Percentiles rank a stretch among this genome's conserved stretches.
Conservation (phyloP, 2,888 invertebrate genomes). For the Pseudoips prasinana region DNA sequence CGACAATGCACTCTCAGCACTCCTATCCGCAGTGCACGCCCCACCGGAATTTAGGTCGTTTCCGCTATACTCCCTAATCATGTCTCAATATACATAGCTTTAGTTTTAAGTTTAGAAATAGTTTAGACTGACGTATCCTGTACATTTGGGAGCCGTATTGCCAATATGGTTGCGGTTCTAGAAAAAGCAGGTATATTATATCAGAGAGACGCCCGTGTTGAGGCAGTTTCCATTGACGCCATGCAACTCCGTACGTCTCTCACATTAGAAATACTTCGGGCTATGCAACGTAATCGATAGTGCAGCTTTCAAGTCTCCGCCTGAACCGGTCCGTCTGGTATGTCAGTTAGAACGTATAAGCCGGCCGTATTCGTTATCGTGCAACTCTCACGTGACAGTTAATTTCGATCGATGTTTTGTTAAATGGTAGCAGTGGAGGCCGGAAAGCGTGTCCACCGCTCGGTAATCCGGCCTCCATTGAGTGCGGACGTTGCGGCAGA, state of each 20-base stretch:
- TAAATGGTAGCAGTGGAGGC: slow-evolving; percentile 52
- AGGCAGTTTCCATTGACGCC: slow-evolving; percentile 74
- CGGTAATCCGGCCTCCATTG: slow-evolving; percentile 72
- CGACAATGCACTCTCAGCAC: slow-evolving; percentile 47
- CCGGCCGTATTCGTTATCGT: slow-evolving; percentile 46
- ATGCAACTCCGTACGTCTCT: slow-evolving; percentile 80
- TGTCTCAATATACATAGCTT: slow-evolving; percentile 29
- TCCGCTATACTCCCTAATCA: slow-evolving; percentile 37
- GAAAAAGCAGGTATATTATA: slow-evolving; percentile 78
- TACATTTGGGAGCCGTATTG: slow-evolving; percentile 75
- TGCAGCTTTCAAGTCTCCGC: slow-evolving; percentile 28
- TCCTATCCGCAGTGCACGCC: slow-evolving; percentile 51
- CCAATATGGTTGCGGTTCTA: slow-evolving; percentile 72
- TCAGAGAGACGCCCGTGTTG: slow-evolving; percentile 77
- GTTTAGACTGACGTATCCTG: slow-evolving; percentile 50
- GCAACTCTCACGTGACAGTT: slow-evolving; percentile 60
- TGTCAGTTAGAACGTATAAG: slow-evolving; percentile 43
- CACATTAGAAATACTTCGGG: slow-evolving; percentile 63
- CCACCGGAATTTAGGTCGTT: slow-evolving; percentile 52
- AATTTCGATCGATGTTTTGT: slow-evolving; percentile 59
- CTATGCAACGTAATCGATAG: slow-evolving; percentile 38
- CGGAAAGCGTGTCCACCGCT: slow-evolving; percentile 72
- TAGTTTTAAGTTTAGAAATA: slow-evolving; percentile 4
- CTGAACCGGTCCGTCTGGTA: slow-evolving; percentile 42
- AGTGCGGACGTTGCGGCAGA: slow-evolving; percentile 76